Evolutionary conservation across 2,888 invertebrate genomes (phyloP).

Genomic region (Diaphora mendica): DNA sequence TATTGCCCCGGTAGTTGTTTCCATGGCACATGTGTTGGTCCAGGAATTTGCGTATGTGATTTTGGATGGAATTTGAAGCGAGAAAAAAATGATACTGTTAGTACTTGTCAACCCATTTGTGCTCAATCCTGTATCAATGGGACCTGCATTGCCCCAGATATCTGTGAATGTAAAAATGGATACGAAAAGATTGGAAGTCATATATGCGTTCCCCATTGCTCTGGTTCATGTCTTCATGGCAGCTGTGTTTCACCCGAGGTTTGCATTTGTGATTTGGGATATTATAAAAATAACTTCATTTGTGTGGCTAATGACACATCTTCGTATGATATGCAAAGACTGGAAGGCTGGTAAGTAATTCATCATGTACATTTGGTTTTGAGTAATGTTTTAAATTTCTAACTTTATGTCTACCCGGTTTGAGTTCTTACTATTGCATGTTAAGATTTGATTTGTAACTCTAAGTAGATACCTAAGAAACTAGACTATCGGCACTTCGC

Average conservation of each 20-base stretch:
- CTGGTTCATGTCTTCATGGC: conserved; percentile 22
- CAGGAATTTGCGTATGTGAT: conserved; percentile 29
- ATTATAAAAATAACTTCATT: conserved; percentile 6
- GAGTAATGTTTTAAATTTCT: not conserved
- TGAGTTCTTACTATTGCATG: not conserved
- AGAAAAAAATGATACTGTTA: not conserved
- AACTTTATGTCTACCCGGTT: too few species aligned
- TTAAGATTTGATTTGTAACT: not conserved
- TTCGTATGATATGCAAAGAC: not conserved
- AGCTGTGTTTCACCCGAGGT: conserved; percentile 26
- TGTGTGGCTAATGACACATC: not conserved
- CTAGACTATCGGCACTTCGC: not conserved
- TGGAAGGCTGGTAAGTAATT: conserved; percentile 3
- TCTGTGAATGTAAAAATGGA: conserved; percentile 27
- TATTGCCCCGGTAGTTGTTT: conserved; percentile 22
- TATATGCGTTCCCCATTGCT: conserved; percentile 26
- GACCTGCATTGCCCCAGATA: conserved; percentile 25
- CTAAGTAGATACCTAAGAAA: not conserved
- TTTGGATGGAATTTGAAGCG: conserved; percentile 20
- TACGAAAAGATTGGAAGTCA: conserved; percentile 6
- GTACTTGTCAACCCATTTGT: conserved; percentile 27
- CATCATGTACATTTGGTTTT: not conserved
- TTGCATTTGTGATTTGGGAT: conserved; percentile 22
- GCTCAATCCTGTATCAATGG: conserved; percentile 17
- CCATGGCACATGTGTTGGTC: conserved; percentile 25